A percentile compares a stretch with the other conserved stretches of the same genome.
Conservation (phyloP, 2,888 invertebrate species). For the Caenorhabditis panamensis region DNA sequence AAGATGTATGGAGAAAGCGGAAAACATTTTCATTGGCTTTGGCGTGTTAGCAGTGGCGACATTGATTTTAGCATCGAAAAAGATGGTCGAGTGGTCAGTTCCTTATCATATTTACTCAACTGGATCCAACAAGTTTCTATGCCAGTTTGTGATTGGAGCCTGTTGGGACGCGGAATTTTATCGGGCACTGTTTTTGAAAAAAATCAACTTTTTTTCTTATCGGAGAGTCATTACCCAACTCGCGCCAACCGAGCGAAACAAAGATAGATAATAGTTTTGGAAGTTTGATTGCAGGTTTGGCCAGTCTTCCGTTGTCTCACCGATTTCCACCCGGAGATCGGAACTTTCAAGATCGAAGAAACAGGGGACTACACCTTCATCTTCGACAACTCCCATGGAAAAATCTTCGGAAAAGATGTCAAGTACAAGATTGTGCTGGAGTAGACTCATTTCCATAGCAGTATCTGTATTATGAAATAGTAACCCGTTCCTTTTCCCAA, state of each 20-base stretch:
- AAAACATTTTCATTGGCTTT: conserved; percentile 67
- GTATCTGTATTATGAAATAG: not conserved
- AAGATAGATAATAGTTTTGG: conserved; percentile 14
- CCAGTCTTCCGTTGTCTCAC: conserved; percentile 76
- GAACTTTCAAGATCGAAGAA: conserved; percentile 64
- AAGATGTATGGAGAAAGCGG: conserved; percentile 62
- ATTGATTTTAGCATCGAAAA: conserved; percentile 70
- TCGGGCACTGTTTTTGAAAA: conserved; percentile 28
- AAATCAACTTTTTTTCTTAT: conserved; percentile 44
- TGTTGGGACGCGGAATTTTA: conserved; percentile 21
- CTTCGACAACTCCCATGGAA: conserved; percentile 78
- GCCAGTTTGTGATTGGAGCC: conserved; percentile 20
- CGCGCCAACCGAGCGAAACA: not conserved
- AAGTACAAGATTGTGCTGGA: conserved; percentile 69
- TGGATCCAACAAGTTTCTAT: conserved; percentile 44
- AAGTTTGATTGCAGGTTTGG: conserved; percentile 64
- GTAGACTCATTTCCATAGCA: conserved; percentile 5
- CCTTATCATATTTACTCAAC: conserved; percentile 49
- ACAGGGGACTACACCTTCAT: conserved; percentile 72
- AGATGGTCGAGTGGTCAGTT: conserved; percentile 62
- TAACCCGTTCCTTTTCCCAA: not conserved
- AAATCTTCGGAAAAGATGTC: conserved; percentile 76
- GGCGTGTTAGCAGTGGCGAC: conserved; percentile 69
- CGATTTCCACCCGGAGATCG: conserved; percentile 77
- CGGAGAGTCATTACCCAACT: not conserved